Base-by-base conservation (phyloP, 2,888 invertebrate species). In the Nemapogon koenigi region DNA sequence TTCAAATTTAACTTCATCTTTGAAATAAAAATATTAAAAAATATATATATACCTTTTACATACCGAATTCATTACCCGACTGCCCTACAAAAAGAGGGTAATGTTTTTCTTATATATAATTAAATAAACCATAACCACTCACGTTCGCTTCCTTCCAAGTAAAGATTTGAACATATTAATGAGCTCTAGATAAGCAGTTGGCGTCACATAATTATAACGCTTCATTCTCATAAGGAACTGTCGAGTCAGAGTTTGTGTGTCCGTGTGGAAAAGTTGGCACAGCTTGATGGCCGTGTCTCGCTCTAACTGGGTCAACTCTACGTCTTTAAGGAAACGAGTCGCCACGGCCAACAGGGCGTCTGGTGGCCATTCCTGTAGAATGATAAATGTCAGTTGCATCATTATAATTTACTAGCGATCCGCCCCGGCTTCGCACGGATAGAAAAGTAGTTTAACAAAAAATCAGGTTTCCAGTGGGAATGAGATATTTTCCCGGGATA, bases 261-360 rank as follows among this genome's bases (percentile, higher is more conserved):
- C 89, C 0, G 87, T 88, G 63, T 96, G 95, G 65, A 96, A 95
- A 41, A 86, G 83, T 81, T 94, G 90, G 53, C 95, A 97, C 82
- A 95, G 88, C 48, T 89, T 88, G 42, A 94, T 94, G 44, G 91
- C 90, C 0, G 91, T 90, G 19, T 78, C 68, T 30, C 89, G 75
- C 58, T 94, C 92, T 25, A 85, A 66, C 0, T 85, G 84, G 0
- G 87, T 85, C 28, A 97, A 73, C 48, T 94, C 89, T 26, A 94
- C 85, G 46, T 89, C 87, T 38, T 84, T 86, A 16, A 96, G 72
- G 63, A 94, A 94, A 44, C 89, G 69, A 1, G 87, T 89, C 0
- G 96, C 92, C 0, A 96, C 95, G 1, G 95, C 95, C 30, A 92
- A 65, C 18, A 97, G 63, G 1, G 96, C 96, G 66, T 97, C 96